Evolutionary conservation across 2,888 invertebrate species (phyloP).

Genomic region (Tillus elongatus): DNA sequence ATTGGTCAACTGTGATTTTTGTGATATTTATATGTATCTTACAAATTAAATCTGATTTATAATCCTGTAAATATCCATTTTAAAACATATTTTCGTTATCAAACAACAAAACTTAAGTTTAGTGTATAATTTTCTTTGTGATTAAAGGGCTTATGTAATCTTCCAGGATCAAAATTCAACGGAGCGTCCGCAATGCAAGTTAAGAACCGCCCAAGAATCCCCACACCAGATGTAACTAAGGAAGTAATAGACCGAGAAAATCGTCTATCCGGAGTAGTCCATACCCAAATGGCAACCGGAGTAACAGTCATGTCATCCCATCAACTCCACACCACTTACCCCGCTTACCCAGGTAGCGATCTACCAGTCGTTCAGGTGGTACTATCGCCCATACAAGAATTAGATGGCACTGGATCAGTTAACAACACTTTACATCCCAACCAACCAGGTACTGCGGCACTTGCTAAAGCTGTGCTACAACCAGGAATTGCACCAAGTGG

Average conservation of each 20-base stretch:
- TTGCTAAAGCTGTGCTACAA: slow-evolving; percentile 69
- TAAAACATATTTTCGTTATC: no score
- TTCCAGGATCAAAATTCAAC: no score
- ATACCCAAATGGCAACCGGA: slow-evolving; percentile 40
- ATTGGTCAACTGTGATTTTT: no score
- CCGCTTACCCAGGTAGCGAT: slow-evolving; percentile 47
- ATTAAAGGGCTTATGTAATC: no score
- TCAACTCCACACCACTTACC: slow-evolving; percentile 43
- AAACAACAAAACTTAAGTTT: no score
- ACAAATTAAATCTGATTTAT: no score
- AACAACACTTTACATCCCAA: slow-evolving; percentile 64
- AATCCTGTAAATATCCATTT: no score
- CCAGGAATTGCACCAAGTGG: slow-evolving; percentile 49
- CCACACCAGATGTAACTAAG: slow-evolving; percentile 80
- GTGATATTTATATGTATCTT: no score
- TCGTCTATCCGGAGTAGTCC: slow-evolving; percentile 43
- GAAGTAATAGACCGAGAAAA: slow-evolving; percentile 66
- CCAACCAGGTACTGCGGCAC: slow-evolving; percentile 64
- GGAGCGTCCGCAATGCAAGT: no score
- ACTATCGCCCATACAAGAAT: slow-evolving; percentile 75
- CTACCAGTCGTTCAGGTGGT: slow-evolving; percentile 64
- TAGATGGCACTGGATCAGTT: slow-evolving; percentile 62
- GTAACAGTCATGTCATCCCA: slow-evolving; percentile 63
- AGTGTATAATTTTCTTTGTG: no score
- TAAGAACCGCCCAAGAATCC: slow-evolving; percentile 77